Conservation (phyloP, 2,797 vertebrate species). For the Strix occidentalis region DNA sequence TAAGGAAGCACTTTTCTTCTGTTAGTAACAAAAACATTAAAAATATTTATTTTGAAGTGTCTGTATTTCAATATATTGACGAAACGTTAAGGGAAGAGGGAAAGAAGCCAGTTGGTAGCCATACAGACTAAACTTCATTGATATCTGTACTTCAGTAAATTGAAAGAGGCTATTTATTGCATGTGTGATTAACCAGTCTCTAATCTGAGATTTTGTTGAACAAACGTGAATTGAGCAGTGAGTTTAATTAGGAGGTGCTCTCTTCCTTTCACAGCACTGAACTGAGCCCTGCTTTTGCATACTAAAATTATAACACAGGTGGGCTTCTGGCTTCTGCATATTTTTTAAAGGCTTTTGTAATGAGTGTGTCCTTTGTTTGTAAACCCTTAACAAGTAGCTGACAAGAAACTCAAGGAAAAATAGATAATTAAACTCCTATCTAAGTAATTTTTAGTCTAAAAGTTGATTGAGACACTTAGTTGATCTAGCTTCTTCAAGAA, state of each 20-base stretch:
- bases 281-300: neutral
- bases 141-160: neutral
- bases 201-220: neutral
- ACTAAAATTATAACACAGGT: neutral
- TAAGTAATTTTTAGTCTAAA: slow-evolving; percentile 17
- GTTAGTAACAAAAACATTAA: neutral
- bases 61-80: neutral
- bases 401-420: slow-evolving; percentile 20
- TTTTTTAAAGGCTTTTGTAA: neutral
- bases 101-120: neutral
- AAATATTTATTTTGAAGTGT: neutral
- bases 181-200: neutral
- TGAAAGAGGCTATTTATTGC: neutral
- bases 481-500: slow-evolving; percentile 50
- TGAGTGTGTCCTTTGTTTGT: neutral
- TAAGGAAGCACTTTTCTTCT: neutral
- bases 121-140: neutral
- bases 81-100: neutral
- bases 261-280: neutral
- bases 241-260: neutral
- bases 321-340: neutral
- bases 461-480: slow-evolving; percentile 26
- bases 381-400: neutral
- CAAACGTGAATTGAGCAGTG: slow-evolving; percentile 28
- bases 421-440: slow-evolving; percentile 6